These are phyloP conservation scores for Coilia nasus DNA, from an alignment of 2,797 vertebrate genomes.

Conservation along the genomic window DNA sequence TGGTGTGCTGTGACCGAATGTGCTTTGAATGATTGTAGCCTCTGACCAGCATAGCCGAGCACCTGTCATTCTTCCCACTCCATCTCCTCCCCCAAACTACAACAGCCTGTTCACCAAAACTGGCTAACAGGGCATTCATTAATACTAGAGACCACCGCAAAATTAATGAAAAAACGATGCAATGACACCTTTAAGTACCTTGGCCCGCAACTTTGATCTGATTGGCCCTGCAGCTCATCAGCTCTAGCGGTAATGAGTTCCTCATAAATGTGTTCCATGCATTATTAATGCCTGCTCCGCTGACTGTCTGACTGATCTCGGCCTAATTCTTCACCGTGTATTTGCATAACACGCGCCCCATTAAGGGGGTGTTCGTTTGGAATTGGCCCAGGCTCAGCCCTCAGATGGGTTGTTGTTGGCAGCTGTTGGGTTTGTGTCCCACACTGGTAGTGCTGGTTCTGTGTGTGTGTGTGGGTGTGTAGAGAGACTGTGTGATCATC, in stretches of 20 bases:
- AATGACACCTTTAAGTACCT: background rate
- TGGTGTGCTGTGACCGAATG: too few species aligned
- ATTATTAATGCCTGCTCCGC: background rate
- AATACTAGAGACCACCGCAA: too few species aligned
- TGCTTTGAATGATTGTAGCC: too few species aligned
- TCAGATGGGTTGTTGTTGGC: background rate
- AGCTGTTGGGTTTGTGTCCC: background rate
- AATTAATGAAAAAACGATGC: too few species aligned
- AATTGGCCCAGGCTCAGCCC: background rate
- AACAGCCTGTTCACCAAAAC: too few species aligned
- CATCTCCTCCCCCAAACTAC: too few species aligned
- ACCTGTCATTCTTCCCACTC: too few species aligned
- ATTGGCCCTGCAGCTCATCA: background rate
- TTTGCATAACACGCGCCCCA: background rate
- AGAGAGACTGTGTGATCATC: background rate
- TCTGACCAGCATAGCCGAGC: too few species aligned
- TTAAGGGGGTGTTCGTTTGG: background rate
- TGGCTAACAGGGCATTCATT: too few species aligned
- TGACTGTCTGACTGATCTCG: constrained; percentile 8
- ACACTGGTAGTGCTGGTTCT: background rate
- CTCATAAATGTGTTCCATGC: background rate
- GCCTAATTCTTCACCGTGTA: background rate
- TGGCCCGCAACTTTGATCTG: background rate
- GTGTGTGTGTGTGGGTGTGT: background rate
- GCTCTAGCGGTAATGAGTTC: background rate